Evolutionary conservation across 2,113 vertebrate genomes (phyloP), one percentile per base, ranked within the genome.

Genomic region (Struthio camelus): DNA sequence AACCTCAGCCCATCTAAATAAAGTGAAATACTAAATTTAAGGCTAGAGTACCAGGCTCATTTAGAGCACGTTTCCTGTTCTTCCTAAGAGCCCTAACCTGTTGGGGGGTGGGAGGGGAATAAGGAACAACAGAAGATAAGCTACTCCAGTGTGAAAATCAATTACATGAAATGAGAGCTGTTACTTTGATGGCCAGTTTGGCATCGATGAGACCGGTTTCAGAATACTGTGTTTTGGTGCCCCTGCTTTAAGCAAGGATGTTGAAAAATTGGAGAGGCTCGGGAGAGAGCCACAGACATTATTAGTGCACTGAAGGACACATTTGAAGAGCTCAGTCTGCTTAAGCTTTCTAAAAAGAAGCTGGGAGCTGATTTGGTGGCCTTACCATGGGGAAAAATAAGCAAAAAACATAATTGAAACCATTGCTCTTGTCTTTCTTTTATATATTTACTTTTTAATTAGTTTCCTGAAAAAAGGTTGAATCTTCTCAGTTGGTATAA

Each of bases 91-190:
- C 76, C 44, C 53, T 61, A 80, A 48, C 23, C 61, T 80, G 76
- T 38, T n/a, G n/a, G n/a, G n/a, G n/a, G n/a, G n/a, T n/a, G n/a
- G n/a, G 32, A 61, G 28, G 12, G 20, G 75, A 86, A 32, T 81
- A 65, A 82, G 53, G 25, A 77, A 38, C 77, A 44, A 42, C 23
- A 72, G 32, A 12, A 83, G 48, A 85, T 77, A 82, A 80, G 79
- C 38, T 69, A 42, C 14, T 72, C 58, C 0, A 53, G 10, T 53
- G 76, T 38, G 66, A 85, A 81, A 89, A 87, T 2, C 50, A 16
- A 22, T 64, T 79, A 48, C 23, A 11, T 4, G 54, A 42, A 64
- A 22, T 0, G 6, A 10, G 10, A 4, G 0, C 40, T 6, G 2
- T n/a, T 82, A 20, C 6, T 92, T 79, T 71, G 30, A 13, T 75